Conservation (phyloP, 2,888 invertebrate genomes). For the Catocala nupta region DNA sequence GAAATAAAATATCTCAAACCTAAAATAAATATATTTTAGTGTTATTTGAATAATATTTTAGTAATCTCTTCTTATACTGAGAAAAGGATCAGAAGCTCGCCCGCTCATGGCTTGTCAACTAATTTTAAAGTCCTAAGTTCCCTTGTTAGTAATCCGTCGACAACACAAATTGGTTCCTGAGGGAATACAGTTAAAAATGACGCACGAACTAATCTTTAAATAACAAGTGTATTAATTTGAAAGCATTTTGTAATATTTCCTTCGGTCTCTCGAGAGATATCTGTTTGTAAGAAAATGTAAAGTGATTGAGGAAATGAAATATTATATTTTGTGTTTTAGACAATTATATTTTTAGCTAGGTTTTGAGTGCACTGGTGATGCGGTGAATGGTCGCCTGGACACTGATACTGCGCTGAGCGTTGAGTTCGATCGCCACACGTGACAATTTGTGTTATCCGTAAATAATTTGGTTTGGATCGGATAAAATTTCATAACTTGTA, state of each 20-base stretch:
- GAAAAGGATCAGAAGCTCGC: not conserved
- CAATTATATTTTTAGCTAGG: too few relatives aligned
- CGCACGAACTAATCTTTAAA: conserved; percentile 54
- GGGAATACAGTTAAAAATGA: conserved; percentile 64
- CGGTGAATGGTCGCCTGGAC: too few relatives aligned
- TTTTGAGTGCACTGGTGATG: too few relatives aligned
- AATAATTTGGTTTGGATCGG: too few relatives aligned
- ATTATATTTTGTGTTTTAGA: not conserved
- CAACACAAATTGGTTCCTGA: conserved; percentile 69
- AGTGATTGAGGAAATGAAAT: not conserved
- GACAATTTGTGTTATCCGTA: too few relatives aligned
- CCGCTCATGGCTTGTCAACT: conserved; percentile 7
- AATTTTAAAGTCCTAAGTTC: conserved; percentile 50
- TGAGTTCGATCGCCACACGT: too few relatives aligned
- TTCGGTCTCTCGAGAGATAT: conserved; percentile 10
- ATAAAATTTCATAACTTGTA: too few relatives aligned
- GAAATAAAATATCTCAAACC: too few relatives aligned
- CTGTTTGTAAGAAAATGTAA: not conserved
- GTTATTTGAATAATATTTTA: too few relatives aligned
- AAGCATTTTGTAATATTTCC: conserved; percentile 48
- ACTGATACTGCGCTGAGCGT: too few relatives aligned
- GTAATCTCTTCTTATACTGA: too few relatives aligned
- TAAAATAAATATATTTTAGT: too few relatives aligned
- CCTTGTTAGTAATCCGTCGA: conserved; percentile 37
- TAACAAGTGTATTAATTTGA: conserved; percentile 57